These are phyloP conservation scores for Melanotaenia maccullochi DNA, from an alignment of 2,797 vertebrate species.

Conservation along the genomic window DNA sequence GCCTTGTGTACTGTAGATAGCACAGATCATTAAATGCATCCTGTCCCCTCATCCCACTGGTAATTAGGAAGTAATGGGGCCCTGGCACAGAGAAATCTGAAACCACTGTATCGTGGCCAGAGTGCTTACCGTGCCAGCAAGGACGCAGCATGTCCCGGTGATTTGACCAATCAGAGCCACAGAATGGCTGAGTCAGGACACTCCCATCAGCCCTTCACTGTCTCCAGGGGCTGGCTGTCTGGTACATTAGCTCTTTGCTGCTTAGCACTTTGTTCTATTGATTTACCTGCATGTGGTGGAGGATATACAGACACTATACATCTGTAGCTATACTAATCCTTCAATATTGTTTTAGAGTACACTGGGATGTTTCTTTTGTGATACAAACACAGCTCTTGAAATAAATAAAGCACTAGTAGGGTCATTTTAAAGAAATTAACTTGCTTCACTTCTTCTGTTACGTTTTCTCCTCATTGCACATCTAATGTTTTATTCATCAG, in stretches of 20 bases:
- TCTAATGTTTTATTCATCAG: slow-evolving; percentile 3
- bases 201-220: slow-evolving; percentile 31
- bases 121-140: slow-evolving; percentile 39
- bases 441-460: not conserved
- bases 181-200: slow-evolving; percentile 31
- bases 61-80: slow-evolving; percentile 73
- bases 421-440: not conserved
- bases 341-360: not conserved
- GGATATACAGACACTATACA: slow-evolving; percentile 14
- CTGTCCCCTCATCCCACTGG: slow-evolving; percentile 67
- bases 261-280: slow-evolving; percentile 68
- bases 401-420: not conserved
- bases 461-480: not conserved
- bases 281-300: slow-evolving; percentile 39
- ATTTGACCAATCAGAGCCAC: slow-evolving; percentile 54
- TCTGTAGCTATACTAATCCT: not conserved
- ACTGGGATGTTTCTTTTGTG: not conserved
- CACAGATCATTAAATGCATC: slow-evolving; percentile 61
- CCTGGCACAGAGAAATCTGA: slow-evolving; percentile 62
- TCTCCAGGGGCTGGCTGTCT: slow-evolving; percentile 53
- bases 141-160: slow-evolving; percentile 9
- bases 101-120: slow-evolving; percentile 43
- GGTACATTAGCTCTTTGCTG: slow-evolving; percentile 57
- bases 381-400: not conserved
- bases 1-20: slow-evolving; percentile 29